Evolutionary conservation across 2,888 invertebrate species (phyloP).

Genomic region (Thelaira solivaga): DNA sequence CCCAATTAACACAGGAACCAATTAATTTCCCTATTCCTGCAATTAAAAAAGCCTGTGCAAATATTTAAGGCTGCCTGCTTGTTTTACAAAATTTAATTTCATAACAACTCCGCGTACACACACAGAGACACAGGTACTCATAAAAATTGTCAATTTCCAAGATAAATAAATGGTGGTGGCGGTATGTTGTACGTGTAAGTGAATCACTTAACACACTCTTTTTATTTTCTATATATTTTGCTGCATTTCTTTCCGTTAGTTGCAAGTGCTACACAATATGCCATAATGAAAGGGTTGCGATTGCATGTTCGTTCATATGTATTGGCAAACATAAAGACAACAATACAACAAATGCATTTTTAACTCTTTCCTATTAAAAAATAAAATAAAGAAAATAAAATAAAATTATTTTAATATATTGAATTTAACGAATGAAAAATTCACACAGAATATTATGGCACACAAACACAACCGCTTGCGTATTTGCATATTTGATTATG

Average conservation of each 20-base stretch:
- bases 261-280: slow-evolving; percentile 1
- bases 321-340: slow-evolving; percentile 2
- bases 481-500: neutral
- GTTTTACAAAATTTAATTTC: too few species aligned
- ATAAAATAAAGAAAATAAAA: neutral
- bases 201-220: neutral
- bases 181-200: slow-evolving; percentile 3
- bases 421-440: neutral
- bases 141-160: slow-evolving; percentile 2
- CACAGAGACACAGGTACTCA: too few species aligned
- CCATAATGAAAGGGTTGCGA: neutral
- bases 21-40: too few species aligned
- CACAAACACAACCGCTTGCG: neutral
- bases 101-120: too few species aligned
- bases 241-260: neutral
- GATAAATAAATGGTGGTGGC: too few species aligned
- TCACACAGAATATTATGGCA: neutral
- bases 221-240: neutral
- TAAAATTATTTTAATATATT: too few species aligned
- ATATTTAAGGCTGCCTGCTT: too few species aligned
- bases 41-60: too few species aligned
- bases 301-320: too few species aligned
- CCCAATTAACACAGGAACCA: too few species aligned
- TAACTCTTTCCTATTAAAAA: slow-evolving; percentile 7
- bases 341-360: slow-evolving; percentile 12